Conservation (phyloP, 2,797 vertebrate genomes). For the Galago senegalensis region DNA sequence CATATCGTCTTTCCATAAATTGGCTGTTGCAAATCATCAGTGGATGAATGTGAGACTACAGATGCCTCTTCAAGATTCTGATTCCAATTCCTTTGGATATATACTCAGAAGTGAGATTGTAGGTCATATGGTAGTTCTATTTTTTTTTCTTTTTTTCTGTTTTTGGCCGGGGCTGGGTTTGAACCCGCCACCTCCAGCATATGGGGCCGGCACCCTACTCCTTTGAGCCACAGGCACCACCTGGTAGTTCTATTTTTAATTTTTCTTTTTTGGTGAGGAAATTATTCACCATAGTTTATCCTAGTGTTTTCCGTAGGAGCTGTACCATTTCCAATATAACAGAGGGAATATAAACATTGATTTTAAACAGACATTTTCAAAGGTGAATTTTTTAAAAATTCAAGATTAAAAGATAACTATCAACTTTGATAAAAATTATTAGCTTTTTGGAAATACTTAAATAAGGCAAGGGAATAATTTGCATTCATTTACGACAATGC, state of each 20-base stretch:
- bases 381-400: neutral
- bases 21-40: neutral
- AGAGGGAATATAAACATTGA: neutral
- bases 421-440: conserved; percentile 23
- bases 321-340: neutral
- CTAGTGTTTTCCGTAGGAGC: neutral
- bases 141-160: too few relatives aligned
- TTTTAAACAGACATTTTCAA: conserved; percentile 37
- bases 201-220: too few relatives aligned
- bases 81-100: neutral
- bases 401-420: neutral
- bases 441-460: neutral
- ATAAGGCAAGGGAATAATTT: neutral
- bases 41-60: neutral
- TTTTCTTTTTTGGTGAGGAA: neutral
- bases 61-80: neutral
- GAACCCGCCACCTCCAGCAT: too few relatives aligned
- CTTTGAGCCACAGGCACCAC: too few relatives aligned
- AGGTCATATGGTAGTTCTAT: neutral
- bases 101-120: neutral
- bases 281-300: neutral
- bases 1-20: neutral
- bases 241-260: neutral
- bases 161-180: too few relatives aligned
- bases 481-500: neutral